These are phyloP conservation scores for Pseudomugil tenellus DNA, from an alignment of 2,797 vertebrate species.

Conservation along the genomic window DNA sequence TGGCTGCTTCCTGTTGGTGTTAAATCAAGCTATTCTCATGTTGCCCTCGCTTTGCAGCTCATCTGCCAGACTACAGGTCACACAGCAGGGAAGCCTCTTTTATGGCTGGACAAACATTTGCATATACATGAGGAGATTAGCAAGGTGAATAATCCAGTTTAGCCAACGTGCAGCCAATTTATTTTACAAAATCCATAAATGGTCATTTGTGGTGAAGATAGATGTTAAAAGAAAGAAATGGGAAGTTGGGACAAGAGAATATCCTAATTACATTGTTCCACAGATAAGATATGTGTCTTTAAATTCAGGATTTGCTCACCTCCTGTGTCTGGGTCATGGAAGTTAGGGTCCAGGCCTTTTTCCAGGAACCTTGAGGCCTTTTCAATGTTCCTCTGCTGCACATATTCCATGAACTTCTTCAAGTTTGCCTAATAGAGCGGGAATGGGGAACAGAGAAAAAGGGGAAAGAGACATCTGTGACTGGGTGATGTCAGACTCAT, in stretches of 20 bases:
- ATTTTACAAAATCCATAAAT: constrained; percentile 63
- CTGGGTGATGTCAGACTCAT: constrained; percentile 72
- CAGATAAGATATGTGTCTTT: too few relatives aligned
- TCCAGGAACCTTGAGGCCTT: constrained; percentile 94
- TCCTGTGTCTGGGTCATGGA: constrained; percentile 96
- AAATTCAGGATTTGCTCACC: constrained; percentile 74
- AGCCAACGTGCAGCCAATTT: constrained; percentile 55
- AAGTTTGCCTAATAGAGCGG: constrained; percentile 88
- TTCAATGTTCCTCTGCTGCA: constrained; percentile 90
- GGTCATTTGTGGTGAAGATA: constrained; percentile 45
- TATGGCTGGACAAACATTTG: constrained; percentile 75
- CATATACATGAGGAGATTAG: constrained; percentile 79
- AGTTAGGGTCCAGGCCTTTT: constrained; percentile 97
- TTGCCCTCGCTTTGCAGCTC: constrained; percentile 29
- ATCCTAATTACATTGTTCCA: too few relatives aligned
- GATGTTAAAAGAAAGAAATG: constrained; percentile 17
- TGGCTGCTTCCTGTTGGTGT: constrained; percentile 58
- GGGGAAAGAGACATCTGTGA: constrained; percentile 62
- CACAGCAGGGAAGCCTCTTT: constrained; percentile 66
- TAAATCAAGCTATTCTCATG: constrained; percentile 45
- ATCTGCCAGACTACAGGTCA: constrained; percentile 69
- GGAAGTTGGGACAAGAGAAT: constrained; percentile 15
- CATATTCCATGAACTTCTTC: constrained; percentile 97
- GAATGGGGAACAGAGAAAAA: constrained; percentile 24
- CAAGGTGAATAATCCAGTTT: constrained; percentile 71